A percentile compares a stretch with the other conserved stretches of the same genome.
Evolutionary conservation across 2,888 invertebrate species (phyloP).

Genomic region (Schrankia costaestrigalis): DNA sequence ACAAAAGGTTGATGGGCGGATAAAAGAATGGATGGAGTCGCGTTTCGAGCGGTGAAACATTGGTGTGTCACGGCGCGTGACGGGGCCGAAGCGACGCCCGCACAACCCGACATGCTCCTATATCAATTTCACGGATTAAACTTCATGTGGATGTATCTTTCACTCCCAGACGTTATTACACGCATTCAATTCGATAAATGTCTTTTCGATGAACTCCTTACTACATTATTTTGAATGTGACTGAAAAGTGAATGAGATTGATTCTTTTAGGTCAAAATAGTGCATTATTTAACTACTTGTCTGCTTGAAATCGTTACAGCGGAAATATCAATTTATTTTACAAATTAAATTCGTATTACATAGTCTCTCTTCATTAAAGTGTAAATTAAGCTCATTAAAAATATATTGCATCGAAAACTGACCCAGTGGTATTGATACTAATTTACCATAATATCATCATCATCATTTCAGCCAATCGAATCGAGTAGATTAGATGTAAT

Average conservation of each 20-base stretch:
- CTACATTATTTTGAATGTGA: conserved; percentile 3
- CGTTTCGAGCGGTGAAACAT: conserved; percentile 53
- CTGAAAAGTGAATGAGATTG: neutral
- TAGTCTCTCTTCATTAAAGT: neutral
- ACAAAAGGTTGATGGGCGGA: conserved; percentile 58
- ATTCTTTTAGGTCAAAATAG: too few species aligned
- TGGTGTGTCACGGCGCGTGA: conserved; percentile 54
- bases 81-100: conserved; percentile 31
- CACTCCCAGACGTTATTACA: conserved; percentile 16
- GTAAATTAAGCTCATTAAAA: too few species aligned
- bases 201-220: conserved; percentile 1
- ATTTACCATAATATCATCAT: too few species aligned
- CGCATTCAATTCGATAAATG: conserved; percentile 16
- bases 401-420: too few species aligned
- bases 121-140: conserved; percentile 57
- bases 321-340: too few species aligned
- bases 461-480: too few species aligned
- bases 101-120: conserved; percentile 32
- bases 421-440: too few species aligned
- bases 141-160: conserved; percentile 17
- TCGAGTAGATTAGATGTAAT: too few species aligned
- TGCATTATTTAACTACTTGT: neutral
- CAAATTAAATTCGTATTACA: neutral
- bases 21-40: conserved; percentile 52
- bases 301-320: neutral